phyloP scores from a whole-genome alignment of 2,113 vertebrate species.

The Pampusana beccarii region DNA sequence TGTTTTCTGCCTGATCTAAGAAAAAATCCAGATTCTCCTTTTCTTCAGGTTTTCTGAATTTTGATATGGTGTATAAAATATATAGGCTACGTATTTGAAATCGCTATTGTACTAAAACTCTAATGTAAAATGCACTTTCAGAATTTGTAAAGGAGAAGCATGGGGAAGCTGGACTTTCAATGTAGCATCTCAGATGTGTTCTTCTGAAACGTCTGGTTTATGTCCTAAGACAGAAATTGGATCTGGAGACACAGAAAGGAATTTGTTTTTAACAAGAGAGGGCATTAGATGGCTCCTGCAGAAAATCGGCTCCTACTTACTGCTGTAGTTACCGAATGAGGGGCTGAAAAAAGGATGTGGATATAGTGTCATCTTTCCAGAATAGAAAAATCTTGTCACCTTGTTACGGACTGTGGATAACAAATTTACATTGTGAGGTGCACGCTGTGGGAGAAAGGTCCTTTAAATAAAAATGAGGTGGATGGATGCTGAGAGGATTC shows the following conservation, averaged over 20 bases:
- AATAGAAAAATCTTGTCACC: not conserved
- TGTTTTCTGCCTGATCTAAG: not conserved
- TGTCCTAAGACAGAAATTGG: not conserved
- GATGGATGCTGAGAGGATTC: not conserved
- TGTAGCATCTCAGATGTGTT: too few relatives aligned
- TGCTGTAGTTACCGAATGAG: not conserved
- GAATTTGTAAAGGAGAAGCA: not conserved
- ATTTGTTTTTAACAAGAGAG: not conserved
- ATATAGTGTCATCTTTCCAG: not conserved
- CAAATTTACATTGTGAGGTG: not conserved
- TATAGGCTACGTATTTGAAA: not conserved
- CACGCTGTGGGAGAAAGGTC: not conserved
- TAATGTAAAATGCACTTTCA: not conserved
- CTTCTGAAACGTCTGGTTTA: not conserved
- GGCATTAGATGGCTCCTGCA: not conserved
- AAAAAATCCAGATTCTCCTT: not conserved
- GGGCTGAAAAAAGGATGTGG: not conserved
- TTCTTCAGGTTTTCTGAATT: not conserved
- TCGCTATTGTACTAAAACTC: not conserved
- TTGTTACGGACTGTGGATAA: not conserved
- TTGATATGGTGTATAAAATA: rapidly evolving
- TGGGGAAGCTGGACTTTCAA: not conserved
- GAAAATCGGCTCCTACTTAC: not conserved
- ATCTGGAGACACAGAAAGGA: not conserved
- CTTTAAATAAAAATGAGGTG: not conserved